phyloP scores from a whole-genome alignment of 2,113 vertebrate genomes.

The Columba livia region DNA sequence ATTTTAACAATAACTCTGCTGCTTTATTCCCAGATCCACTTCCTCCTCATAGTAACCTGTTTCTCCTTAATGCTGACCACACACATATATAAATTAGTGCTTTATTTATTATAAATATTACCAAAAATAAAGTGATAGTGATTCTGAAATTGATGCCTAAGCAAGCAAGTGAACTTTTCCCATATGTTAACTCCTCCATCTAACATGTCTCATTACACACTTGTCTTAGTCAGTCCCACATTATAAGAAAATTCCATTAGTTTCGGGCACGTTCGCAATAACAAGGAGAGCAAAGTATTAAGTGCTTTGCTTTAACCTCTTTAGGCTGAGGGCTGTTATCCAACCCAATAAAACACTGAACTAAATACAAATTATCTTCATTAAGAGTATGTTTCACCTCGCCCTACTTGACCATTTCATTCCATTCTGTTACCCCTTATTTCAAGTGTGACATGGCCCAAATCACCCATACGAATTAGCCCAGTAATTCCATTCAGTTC shows the following conservation, averaged over 20 bases:
- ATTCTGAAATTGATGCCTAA: neutral
- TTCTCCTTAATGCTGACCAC: neutral
- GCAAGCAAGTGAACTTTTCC: neutral
- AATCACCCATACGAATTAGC: neutral
- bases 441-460: neutral
- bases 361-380: neutral
- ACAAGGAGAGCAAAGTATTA: neutral
- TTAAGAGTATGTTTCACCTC: neutral
- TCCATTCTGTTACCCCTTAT: neutral
- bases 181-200: neutral
- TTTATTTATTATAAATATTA: neutral
- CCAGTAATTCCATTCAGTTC: neutral
- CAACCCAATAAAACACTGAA: neutral
- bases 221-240: neutral
- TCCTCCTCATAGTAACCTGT: neutral
- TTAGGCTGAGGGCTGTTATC: neutral
- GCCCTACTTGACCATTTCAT: neutral
- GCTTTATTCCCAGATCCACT: neutral
- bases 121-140: neutral
- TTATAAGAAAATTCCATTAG: accelerated
- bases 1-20: neutral
- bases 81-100: neutral
- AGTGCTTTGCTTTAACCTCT: neutral
- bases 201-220: accelerated
- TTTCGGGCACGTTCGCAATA: accelerated